Percentiles rank a stretch among this genome's conserved stretches.
These are phyloP conservation scores for human (Homo sapiens) DNA, from an alignment of 2,113 vertebrate species.

Conservation along the genomic window GRCh38 chr3:135599501-135600000, in stretches of 20 bases:
- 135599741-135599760: not conserved
- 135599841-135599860: not conserved
- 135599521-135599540: no score
- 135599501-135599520: no score
- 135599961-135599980: not conserved
- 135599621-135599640: not conserved
- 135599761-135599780: not conserved
- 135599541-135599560: no score
- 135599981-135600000: not conserved
- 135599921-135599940: not conserved
- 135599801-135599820: not conserved
- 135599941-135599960: not conserved
- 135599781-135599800: not conserved
- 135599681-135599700: not conserved
- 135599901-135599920: not conserved
- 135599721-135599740: not conserved
- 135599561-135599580: no score
- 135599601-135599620: no score
- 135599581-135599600: no score
- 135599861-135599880: not conserved
- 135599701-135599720: not conserved
- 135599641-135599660: not conserved
- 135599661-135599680: not conserved
- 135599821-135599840: conserved; percentile 12
- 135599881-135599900: not conserved